Conservation (phyloP, 2,888 invertebrate genomes). For the Arenicola marina region DNA sequence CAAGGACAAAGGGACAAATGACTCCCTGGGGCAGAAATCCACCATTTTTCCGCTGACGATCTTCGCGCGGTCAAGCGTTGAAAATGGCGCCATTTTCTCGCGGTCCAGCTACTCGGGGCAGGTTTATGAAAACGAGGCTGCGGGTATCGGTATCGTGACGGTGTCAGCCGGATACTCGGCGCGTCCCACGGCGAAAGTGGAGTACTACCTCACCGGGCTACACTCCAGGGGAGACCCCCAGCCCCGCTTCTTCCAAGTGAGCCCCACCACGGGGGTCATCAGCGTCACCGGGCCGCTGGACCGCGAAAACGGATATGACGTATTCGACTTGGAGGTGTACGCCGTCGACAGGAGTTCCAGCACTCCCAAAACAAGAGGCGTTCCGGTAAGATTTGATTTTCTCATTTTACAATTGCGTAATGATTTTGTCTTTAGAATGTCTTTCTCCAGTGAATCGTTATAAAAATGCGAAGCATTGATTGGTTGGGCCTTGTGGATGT, state of each 20-base stretch:
- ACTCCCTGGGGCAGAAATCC: slow-evolving; percentile 15
- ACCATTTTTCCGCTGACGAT: slow-evolving; percentile 20
- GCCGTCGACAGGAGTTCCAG: slow-evolving; percentile 35
- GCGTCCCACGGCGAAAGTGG: slow-evolving; percentile 66
- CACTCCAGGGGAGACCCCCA: slow-evolving; percentile 62
- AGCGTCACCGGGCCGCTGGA: slow-evolving; percentile 75
- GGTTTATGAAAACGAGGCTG: slow-evolving; percentile 86
- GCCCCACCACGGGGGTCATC: slow-evolving; percentile 89
- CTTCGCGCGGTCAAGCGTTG: slow-evolving; percentile 14
- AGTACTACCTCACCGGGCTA: slow-evolving; percentile 82
- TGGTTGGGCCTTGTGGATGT: too few species aligned
- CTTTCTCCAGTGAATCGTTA: too few species aligned
- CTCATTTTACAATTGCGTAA: too few species aligned
- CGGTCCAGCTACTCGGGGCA: slow-evolving; percentile 73
- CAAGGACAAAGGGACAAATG: slow-evolving; percentile 14
- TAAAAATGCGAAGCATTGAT: too few species aligned
- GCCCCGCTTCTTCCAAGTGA: slow-evolving; percentile 74
- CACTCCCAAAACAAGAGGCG: slow-evolving; percentile 3
- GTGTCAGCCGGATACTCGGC: slow-evolving; percentile 63
- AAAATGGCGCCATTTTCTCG: slow-evolving; percentile 64
- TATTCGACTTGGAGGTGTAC: slow-evolving; percentile 46
- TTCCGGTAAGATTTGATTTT: slow-evolving; percentile 7
- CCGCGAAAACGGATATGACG: slow-evolving; percentile 46
- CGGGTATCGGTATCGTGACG: slow-evolving; percentile 82
- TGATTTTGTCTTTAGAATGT: too few species aligned